Conservation (phyloP, 2,888 invertebrate species). For the Drosophila sordidula region DNA sequence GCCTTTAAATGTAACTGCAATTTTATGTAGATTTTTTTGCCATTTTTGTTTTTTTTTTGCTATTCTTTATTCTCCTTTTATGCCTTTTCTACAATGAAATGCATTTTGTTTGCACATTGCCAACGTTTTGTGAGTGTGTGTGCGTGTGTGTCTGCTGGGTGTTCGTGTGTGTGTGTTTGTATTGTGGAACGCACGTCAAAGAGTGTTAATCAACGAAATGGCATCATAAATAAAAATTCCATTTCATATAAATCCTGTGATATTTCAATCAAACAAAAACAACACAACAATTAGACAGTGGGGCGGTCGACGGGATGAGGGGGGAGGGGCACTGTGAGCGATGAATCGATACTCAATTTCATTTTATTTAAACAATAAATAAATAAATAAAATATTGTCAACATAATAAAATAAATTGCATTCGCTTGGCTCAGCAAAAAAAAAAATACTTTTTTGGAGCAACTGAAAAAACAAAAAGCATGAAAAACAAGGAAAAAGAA, state of each 20-base stretch:
- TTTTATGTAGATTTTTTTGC: conserved; percentile 3
- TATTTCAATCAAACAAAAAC: conserved; percentile 76
- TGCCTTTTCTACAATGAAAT: conserved; percentile 29
- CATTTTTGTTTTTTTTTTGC: conserved; percentile 1
- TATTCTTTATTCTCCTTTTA: conserved; percentile 1
- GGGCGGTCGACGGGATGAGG: not conserved
- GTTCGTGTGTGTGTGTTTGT: conserved; percentile 1
- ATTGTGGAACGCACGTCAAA: conserved; percentile 54
- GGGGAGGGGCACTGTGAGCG: not conserved
- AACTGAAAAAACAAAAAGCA: not conserved
- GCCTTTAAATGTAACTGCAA: conserved; percentile 27
- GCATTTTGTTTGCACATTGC: conserved; percentile 39
- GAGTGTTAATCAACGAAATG: conserved; percentile 79
- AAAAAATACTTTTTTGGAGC: no score
- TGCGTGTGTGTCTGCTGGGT: not conserved
- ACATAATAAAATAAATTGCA: conserved; percentile 62
- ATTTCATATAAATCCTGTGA: conserved; percentile 76
- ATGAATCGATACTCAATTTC: conserved; percentile 36
- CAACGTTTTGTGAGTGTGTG: conserved; percentile 13
- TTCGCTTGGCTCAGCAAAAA: conserved; percentile 5
- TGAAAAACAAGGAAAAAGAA: conserved; percentile 1
- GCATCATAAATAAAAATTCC: conserved; percentile 79
- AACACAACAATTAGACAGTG: conserved; percentile 39
- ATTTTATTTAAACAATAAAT: conserved; percentile 60
- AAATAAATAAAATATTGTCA: conserved; percentile 62